phyloP scores from a whole-genome alignment of 2,113 vertebrate genomes.

The Oriolus oriolus region DNA sequence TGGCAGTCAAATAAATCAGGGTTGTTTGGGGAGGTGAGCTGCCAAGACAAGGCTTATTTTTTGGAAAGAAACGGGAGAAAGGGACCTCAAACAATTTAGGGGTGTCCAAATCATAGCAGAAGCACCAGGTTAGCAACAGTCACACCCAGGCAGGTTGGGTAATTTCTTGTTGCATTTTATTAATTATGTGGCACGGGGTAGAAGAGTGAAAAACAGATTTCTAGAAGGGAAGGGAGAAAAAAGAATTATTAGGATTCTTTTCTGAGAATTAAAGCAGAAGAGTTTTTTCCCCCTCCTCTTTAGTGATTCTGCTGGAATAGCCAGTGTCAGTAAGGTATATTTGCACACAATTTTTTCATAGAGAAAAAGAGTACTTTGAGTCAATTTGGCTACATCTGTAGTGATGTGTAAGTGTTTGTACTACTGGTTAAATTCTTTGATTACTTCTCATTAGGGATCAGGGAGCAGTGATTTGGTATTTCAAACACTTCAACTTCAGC shows the following conservation, averaged over 20 bases:
- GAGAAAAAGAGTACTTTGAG: conserved; percentile 52
- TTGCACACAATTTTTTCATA: conserved; percentile 54
- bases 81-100: not conserved
- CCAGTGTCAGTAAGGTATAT: conserved; percentile 31
- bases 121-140: not conserved
- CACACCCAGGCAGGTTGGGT: not conserved
- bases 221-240: not conserved
- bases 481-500: conserved; percentile 71
- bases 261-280: not conserved
- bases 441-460: conserved; percentile 74
- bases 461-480: conserved; percentile 68
- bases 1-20: not conserved
- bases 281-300: not conserved
- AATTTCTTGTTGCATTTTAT: not conserved
- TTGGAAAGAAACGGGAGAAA: not conserved
- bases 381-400: conserved; percentile 68
- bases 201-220: not conserved
- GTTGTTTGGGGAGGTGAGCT: not conserved
- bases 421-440: conserved; percentile 71
- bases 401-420: conserved; percentile 63
- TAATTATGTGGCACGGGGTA: not conserved
- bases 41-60: not conserved
- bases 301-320: conserved; percentile 12
- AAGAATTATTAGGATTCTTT: not conserved
- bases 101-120: not conserved